A percentile compares a stretch with the other conserved stretches of the same genome.
Conservation (phyloP, 2,888 invertebrate genomes). For the Eudiplozoon nipponicum region DNA sequence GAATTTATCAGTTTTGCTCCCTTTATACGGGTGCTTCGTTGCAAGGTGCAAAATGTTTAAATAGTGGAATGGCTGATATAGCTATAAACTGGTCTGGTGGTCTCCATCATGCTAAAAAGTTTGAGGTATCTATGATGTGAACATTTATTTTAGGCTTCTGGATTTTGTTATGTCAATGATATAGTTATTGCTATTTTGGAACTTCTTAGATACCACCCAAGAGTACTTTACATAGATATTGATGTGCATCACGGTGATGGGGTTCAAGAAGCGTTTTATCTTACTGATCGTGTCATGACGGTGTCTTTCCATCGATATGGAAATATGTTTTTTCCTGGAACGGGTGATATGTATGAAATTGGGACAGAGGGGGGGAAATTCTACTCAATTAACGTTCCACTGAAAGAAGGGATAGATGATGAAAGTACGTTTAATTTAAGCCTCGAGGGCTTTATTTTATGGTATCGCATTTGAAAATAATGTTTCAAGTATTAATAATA, state of each 20-base stretch:
- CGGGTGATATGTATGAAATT: slow-evolving; percentile 87
- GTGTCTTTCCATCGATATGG: slow-evolving; percentile 96
- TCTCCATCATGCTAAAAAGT: slow-evolving; percentile 89
- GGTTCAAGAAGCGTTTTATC: slow-evolving; percentile 82
- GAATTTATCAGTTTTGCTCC: slow-evolving; percentile 79
- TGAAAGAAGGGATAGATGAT: slow-evolving; percentile 88
- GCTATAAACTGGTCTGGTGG: slow-evolving; percentile 98
- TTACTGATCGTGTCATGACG: slow-evolving; percentile 89
- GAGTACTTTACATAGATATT: slow-evolving; percentile 85
- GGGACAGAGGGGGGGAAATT: slow-evolving; percentile 75
- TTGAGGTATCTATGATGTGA: slow-evolving; percentile 33
- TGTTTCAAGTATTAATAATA: slow-evolving; percentile 5
- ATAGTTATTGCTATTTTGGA: slow-evolving; percentile 87
- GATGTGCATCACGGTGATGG: slow-evolving; percentile 56
- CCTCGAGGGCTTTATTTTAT: no score
- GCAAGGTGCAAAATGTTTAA: slow-evolving; percentile 75
- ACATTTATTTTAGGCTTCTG: slow-evolving; percentile 38
- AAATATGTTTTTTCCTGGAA: slow-evolving; percentile 82
- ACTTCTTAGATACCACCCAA: slow-evolving; percentile 53
- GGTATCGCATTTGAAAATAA: not conserved
- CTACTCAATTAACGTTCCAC: slow-evolving; percentile 83
- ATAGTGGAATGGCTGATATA: slow-evolving; percentile 54
- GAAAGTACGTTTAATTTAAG: no score
- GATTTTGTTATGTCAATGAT: slow-evolving; percentile 94
- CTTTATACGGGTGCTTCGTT: slow-evolving; percentile 86